Percentiles rank a stretch among this genome's conserved stretches.
Evolutionary conservation across 2,797 vertebrate genomes (phyloP).

Genomic region (Hydrophis major): DNA sequence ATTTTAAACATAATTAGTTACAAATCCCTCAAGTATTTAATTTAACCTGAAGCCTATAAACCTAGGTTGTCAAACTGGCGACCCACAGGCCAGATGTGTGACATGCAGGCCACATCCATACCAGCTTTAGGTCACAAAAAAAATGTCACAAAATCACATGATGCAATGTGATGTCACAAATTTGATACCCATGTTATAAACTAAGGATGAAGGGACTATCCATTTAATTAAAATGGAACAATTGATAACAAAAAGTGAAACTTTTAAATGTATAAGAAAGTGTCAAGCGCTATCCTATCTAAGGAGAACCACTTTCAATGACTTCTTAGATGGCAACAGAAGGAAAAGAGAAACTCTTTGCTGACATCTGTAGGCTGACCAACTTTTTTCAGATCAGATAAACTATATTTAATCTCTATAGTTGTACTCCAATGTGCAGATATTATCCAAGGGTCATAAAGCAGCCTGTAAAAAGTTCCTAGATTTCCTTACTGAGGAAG

Average conservation of each 20-base stretch:
- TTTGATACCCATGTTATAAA: not conserved
- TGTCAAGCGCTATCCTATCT: not conserved
- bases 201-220: not conserved
- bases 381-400: too few species aligned
- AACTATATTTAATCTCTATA: not conserved
- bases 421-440: not conserved
- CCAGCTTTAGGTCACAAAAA: too few species aligned
- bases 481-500: not conserved
- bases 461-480: not conserved
- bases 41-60: not conserved
- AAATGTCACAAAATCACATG: too few species aligned
- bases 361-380: too few species aligned
- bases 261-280: not conserved
- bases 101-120: too few species aligned
- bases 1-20: not conserved
- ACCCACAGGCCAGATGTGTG: too few species aligned
- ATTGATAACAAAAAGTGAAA: not conserved
- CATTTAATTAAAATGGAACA: not conserved
- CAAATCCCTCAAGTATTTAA: not conserved
- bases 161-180: too few species aligned
- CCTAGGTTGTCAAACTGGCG: not conserved
- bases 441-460: not conserved
- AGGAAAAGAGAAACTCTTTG: too few species aligned
- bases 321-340: not conserved
- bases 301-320: not conserved